Evolutionary conservation across 2,888 invertebrate genomes (phyloP).

Genomic region (Dicranocentrus wangi): DNA sequence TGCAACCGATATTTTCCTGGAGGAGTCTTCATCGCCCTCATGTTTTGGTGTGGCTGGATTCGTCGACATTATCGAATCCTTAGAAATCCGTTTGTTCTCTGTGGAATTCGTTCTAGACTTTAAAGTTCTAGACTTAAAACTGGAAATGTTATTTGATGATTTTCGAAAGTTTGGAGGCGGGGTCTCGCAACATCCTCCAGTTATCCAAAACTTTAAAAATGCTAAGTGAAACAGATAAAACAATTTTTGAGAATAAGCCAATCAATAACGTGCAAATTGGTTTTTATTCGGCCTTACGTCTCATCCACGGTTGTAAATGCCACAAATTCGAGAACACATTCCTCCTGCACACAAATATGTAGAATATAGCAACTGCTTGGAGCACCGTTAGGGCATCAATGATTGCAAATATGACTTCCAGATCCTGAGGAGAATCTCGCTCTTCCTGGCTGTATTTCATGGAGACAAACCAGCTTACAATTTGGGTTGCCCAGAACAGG

Average conservation of each 20-base stretch:
- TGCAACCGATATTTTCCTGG: no score
- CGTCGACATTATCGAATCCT: background rate
- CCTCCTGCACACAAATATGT: conserved; percentile 47
- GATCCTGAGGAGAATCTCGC: background rate
- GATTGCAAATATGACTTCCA: background rate
- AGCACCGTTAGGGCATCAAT: conserved; percentile 34
- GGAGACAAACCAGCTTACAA: conserved; percentile 40
- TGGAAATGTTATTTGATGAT: no score
- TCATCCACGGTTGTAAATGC: conserved; percentile 27
- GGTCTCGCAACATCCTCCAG: conserved; percentile 16
- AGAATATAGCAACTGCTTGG: conserved; percentile 47
- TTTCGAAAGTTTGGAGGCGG: background rate
- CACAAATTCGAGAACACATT: conserved; percentile 41
- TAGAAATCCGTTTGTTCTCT: background rate
- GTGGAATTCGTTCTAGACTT: background rate
- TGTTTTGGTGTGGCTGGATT: background rate
- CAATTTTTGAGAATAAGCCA: background rate
- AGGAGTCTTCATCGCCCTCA: no score
- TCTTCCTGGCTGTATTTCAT: background rate
- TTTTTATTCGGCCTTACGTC: conserved; percentile 18
- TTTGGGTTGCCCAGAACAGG: conserved; percentile 33
- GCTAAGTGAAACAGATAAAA: conserved; percentile 5
- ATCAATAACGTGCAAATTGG: background rate
- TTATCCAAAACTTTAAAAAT: conserved; percentile 3
- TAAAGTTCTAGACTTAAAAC: no score